Percentiles rank a stretch among this genome's conserved stretches.
phyloP scores from a whole-genome alignment of 2,888 invertebrate genomes.

The Drosophila hamatofila region DNA sequence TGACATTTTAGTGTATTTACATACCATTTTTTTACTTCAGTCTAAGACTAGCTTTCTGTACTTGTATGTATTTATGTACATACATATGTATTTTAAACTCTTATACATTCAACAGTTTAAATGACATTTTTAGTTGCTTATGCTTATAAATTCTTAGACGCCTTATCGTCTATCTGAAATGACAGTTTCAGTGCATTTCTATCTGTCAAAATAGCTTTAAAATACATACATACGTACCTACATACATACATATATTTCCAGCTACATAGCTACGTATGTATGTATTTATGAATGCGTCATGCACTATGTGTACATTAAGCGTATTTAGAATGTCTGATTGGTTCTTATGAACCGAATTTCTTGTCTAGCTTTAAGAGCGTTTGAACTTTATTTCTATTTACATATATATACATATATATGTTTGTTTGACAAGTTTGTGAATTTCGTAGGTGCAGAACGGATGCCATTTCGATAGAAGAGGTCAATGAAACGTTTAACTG shows the following conservation, averaged over 20 bases:
- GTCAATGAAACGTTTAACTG: slow-evolving; percentile 65
- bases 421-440: slow-evolving; percentile 6
- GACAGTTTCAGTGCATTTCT: neutral
- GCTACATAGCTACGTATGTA: neutral
- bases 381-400: slow-evolving; percentile 1
- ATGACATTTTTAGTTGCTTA: neutral
- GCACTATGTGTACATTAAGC: neutral
- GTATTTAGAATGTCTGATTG: neutral
- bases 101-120: slow-evolving; percentile 1
- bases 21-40: too few species aligned
- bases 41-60: neutral
- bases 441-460: slow-evolving; percentile 32
- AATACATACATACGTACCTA: neutral
- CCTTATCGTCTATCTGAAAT: neutral
- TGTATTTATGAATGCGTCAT: neutral
- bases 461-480: slow-evolving; percentile 40
- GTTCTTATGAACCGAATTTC: slow-evolving; percentile 4
- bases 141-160: too few species aligned
- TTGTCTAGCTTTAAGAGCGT: slow-evolving; percentile 6
- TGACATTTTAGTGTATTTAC: slow-evolving; percentile 1
- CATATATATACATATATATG: neutral
- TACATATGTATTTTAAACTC: neutral
- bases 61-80: neutral
- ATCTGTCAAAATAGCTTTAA: neutral
- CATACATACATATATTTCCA: neutral